Conservation (phyloP, 2,797 vertebrate species). For the Fringilla coelebs region DNA sequence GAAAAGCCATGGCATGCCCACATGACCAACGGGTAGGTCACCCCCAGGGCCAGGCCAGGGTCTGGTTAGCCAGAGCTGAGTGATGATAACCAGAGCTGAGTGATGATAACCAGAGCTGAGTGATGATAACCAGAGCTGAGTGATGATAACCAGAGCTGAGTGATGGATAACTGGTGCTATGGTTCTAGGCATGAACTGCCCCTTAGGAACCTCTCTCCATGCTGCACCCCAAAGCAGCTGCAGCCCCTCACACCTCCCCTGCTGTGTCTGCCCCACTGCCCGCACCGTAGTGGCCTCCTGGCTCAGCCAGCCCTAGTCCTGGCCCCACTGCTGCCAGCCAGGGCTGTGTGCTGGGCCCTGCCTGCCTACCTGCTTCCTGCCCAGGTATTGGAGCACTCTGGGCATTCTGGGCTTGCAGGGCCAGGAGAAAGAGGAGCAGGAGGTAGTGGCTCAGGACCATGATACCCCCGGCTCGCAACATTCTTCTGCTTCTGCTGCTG, state of each 20-base stretch:
- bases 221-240: background rate
- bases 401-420: too few relatives aligned
- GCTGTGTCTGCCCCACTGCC: background rate
- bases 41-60: background rate
- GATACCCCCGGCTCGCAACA: too few relatives aligned
- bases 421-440: too few relatives aligned
- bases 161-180: background rate
- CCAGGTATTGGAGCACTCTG: too few relatives aligned
- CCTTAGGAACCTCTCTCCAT: background rate
- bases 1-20: too few relatives aligned
- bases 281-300: background rate
- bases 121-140: background rate
- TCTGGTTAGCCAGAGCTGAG: too few relatives aligned
- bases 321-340: background rate
- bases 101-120: too few relatives aligned
- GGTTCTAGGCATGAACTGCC: background rate
- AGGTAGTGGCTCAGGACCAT: too few relatives aligned
- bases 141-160: too few relatives aligned
- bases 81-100: background rate
- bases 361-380: too few relatives aligned
- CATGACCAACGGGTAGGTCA: background rate
- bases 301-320: background rate
- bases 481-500: too few relatives aligned
- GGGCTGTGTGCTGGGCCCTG: background rate
- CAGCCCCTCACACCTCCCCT: background rate